Evolutionary conservation across 2,113 vertebrate genomes (phyloP).

Genomic region (Pluvianellus socialis): DNA sequence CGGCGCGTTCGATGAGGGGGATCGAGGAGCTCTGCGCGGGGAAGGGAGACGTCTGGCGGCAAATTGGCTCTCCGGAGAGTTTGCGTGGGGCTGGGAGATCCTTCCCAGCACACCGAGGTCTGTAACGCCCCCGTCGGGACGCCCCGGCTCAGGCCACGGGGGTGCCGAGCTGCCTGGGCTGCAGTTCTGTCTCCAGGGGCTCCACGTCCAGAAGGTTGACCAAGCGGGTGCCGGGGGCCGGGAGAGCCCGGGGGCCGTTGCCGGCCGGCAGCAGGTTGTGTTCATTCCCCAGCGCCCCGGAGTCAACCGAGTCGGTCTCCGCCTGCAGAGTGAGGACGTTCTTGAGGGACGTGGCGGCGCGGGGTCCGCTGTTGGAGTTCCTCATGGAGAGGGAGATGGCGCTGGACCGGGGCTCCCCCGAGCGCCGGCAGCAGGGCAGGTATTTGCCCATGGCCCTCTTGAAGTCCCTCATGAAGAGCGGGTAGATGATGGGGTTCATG

Average conservation of each 20-base stretch:
- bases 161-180: constrained; percentile 69
- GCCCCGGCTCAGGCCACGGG: constrained; percentile 65
- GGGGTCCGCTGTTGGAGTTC: constrained; percentile 86
- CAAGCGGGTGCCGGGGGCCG: constrained; percentile 30
- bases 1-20: rapidly evolving
- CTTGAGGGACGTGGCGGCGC: constrained; percentile 65
- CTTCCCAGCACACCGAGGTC: neutral
- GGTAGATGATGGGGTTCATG: constrained; percentile 98
- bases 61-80: rapidly evolving
- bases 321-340: constrained; percentile 73
- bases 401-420: constrained; percentile 70
- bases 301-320: constrained; percentile 70
- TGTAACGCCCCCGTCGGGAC: rapidly evolving
- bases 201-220: constrained; percentile 77
- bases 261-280: neutral
- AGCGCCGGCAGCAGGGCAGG: constrained; percentile 82
- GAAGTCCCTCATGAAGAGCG: constrained; percentile 97
- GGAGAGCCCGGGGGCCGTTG: neutral
- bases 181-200: constrained; percentile 58
- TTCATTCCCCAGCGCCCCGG: constrained; percentile 51
- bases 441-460: constrained; percentile 89
- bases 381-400: constrained; percentile 87
- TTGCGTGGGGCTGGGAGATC: neutral
- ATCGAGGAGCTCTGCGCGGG: rapidly evolving
- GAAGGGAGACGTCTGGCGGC: neutral